These are phyloP conservation scores for Paraplagusia blochii DNA, from an alignment of 2,113 vertebrate species.

Conservation along the genomic window DNA sequence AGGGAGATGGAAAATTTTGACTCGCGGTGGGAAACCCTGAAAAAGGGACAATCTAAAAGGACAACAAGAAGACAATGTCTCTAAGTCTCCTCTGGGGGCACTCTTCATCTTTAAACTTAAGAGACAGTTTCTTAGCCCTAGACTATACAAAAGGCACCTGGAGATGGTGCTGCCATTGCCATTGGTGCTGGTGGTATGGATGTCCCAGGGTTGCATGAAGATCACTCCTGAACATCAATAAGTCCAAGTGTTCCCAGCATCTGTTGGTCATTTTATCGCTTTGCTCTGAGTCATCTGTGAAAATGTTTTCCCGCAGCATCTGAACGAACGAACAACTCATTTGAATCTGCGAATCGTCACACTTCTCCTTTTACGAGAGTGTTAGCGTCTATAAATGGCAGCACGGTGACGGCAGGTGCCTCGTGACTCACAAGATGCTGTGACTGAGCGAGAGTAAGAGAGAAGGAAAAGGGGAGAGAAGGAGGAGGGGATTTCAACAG, in stretches of 20 bases:
- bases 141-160: not conserved
- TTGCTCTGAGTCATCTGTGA: slow-evolving; percentile 37
- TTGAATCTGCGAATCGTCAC: slow-evolving; percentile 32
- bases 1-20: too few species aligned
- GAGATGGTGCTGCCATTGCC: not conserved
- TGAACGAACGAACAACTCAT: slow-evolving; percentile 42
- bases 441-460: slow-evolving; percentile 40
- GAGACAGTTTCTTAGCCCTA: too few species aligned
- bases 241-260: slow-evolving; percentile 33
- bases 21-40: too few species aligned
- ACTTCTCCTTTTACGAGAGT: slow-evolving; percentile 13
- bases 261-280: slow-evolving; percentile 42
- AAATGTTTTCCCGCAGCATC: slow-evolving; percentile 28
- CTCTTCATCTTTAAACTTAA: slow-evolving; percentile 16
- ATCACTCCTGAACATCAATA: slow-evolving; percentile 8
- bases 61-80: too few species aligned
- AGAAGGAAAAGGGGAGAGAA: not conserved
- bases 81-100: slow-evolving; percentile 40
- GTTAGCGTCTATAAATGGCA: slow-evolving; percentile 34
- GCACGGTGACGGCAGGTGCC: slow-evolving; percentile 18
- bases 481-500: slow-evolving; percentile 12
- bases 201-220: slow-evolving; percentile 3
- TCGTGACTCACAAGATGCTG: slow-evolving; percentile 43
- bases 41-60: too few species aligned
- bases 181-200: not conserved